These are phyloP conservation scores for Adela reaumurella DNA, from an alignment of 2,888 invertebrate species.

Conservation along the genomic window DNA sequence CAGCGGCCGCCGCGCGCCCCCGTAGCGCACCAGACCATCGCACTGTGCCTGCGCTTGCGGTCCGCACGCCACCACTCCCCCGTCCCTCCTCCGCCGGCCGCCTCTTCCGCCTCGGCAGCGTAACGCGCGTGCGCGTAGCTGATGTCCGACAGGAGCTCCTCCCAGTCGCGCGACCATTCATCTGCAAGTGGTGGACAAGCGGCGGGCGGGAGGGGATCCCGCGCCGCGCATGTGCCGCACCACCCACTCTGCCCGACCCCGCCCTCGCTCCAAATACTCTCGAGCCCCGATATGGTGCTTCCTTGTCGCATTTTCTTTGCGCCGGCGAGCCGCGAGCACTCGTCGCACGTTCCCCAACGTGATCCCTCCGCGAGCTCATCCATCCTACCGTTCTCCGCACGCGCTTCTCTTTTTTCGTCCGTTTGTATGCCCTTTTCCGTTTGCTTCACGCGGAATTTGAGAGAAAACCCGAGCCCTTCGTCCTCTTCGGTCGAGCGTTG, in stretches of 20 bases:
- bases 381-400: no score
- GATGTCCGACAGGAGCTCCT: slow-evolving; percentile 59
- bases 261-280: slow-evolving; percentile 24
- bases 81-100: slow-evolving; percentile 15
- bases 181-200: slow-evolving; percentile 21
- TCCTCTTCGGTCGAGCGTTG: slow-evolving; percentile 34
- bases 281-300: slow-evolving; percentile 13
- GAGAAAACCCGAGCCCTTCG: slow-evolving; percentile 46
- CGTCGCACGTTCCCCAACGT: slow-evolving; percentile 29
- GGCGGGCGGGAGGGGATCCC: slow-evolving; percentile 10
- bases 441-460: slow-evolving; percentile 63
- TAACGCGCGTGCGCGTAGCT: slow-evolving; percentile 52
- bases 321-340: slow-evolving; percentile 24
- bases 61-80: slow-evolving; percentile 27
- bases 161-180: slow-evolving; percentile 58
- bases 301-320: slow-evolving; percentile 40
- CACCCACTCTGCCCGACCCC: slow-evolving; percentile 20
- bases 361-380: no score
- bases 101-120: slow-evolving; percentile 25
- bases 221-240: slow-evolving; percentile 26
- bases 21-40: slow-evolving; percentile 35
- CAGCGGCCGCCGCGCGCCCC: slow-evolving; percentile 18
- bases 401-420: slow-evolving; percentile 14
- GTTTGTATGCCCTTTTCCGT: slow-evolving; percentile 34
- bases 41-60: slow-evolving; percentile 59